phyloP scores from a whole-genome alignment of 2,888 invertebrate species.

The Aelia acuminata region DNA sequence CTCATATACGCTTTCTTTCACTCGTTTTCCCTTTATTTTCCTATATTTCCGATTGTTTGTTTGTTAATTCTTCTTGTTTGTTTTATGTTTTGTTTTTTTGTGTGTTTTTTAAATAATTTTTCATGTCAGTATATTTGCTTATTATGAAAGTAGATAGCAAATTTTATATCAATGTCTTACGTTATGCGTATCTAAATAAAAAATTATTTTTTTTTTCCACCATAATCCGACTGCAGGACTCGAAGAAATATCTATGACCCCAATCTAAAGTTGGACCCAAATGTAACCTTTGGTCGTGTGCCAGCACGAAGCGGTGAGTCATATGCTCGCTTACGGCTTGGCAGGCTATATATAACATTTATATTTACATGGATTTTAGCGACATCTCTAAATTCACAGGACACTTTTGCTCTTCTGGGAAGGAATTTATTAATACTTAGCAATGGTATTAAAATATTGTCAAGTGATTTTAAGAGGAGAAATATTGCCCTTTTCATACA shows the following conservation, averaged over 20 bases:
- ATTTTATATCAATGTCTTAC: no score
- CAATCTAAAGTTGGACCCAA: not conserved
- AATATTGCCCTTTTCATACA: no score
- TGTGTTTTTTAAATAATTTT: no score
- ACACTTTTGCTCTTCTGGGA: not conserved
- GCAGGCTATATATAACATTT: slow-evolving; percentile 11
- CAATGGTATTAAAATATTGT: not conserved
- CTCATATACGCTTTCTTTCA: no score
- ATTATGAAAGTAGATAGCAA: no score
- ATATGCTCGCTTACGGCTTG: not conserved
- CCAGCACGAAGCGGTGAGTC: not conserved
- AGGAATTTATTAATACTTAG: not conserved
- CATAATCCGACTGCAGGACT: not conserved
- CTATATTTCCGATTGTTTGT: no score
- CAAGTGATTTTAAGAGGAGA: no score
- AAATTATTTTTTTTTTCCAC: not conserved
- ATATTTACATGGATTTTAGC: slow-evolving; percentile 16
- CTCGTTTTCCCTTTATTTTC: no score
- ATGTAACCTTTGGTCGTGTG: not conserved
- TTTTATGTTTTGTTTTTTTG: no score
- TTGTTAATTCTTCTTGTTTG: no score
- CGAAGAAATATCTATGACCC: not conserved
- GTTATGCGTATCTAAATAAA: no score
- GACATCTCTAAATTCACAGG: not conserved
- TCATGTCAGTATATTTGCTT: no score